Evolutionary conservation across 1,140 invertebrate species (phyloP), one percentile per base, ranked within the genome.

Genomic region (Cydia amplana): DNA sequence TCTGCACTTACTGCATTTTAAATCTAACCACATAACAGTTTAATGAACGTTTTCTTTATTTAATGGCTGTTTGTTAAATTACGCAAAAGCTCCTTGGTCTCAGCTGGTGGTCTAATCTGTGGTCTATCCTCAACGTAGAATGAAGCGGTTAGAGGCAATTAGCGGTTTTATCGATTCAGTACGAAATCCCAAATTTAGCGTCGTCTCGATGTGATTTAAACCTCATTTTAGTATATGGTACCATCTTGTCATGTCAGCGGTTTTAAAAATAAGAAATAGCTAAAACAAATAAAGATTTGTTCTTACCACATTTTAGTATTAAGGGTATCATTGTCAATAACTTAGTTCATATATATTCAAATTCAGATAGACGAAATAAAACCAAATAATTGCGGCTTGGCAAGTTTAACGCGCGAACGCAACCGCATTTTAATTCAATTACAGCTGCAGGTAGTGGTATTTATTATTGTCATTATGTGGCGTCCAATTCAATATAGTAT

Each of bases 51-150:
- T 60, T 23, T 3, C 18, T 60, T 18, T 60, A 12, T 9, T 20
- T 23, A 23, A 1, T 23, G 55, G 10, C 55, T 60, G 18, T 23
- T 12, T 60, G 55, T 60, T 23, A 60, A 60, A n/a, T 16, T 55
- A n/a, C n/a, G 16, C 16, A 55, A 6, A 16, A 18, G 16, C n/a
- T 55, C 51, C 51, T 55, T 55, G 16, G 51, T 55, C 51, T 55
- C 51, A 55, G 51, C 51, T 55, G 51, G 51, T 55, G 51, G 51
- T 55, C 51, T 55, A n/a, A n/a, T 49, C 16, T 55, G 51, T 18
- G n/a, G n/a, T 55, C 4, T 55, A 55, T 55, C 16, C 51, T 18
- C 16, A 18, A n/a, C 51, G n/a, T 55, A 55, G 1, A 55, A 55
- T 20, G 51, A n/a, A 55, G 16, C 7, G 6, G n/a, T 55, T 18